These are phyloP conservation scores for Drosophila varians DNA, from an alignment of 1,140 invertebrate species.

Conservation along the genomic window DNA sequence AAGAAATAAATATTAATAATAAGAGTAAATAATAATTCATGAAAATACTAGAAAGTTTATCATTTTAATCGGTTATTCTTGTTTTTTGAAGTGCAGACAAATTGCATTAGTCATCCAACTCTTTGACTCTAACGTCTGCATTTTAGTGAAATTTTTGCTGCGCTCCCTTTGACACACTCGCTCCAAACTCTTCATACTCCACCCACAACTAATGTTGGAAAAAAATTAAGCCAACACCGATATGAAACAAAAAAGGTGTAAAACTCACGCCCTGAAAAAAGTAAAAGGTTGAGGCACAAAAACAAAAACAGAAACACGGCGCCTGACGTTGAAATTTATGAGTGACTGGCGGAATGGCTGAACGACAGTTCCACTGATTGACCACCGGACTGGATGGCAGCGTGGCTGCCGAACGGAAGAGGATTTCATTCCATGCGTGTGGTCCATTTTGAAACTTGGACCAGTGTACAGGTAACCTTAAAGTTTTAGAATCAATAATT, in stretches of 20 bases:
- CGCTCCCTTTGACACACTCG: background rate
- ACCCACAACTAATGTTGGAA: constrained; percentile 20
- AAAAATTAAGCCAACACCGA: constrained; percentile 13
- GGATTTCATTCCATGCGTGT: constrained; percentile 46
- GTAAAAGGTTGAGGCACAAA: constrained; percentile 13
- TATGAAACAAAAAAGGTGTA: constrained; percentile 56
- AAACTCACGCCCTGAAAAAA: constrained; percentile 46
- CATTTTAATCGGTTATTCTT: background rate
- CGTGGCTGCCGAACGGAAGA: constrained; percentile 17
- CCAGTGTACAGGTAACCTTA: too few relatives aligned
- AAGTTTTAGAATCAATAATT: background rate
- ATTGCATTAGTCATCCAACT: constrained; percentile 61
- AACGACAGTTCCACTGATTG: constrained; percentile 37
- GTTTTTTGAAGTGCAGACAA: background rate
- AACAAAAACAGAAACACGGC: constrained; percentile 26
- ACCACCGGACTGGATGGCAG: constrained; percentile 20
- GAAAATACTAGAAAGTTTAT: too few relatives aligned
- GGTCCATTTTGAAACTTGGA: constrained; percentile 20
- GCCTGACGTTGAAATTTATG: constrained; percentile 64
- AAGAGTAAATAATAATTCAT: too few relatives aligned
- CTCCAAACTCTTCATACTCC: constrained; percentile 4
- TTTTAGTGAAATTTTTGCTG: constrained; percentile 55
- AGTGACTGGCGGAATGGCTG: constrained; percentile 51
- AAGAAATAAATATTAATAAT: background rate
- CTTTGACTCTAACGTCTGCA: constrained; percentile 10